Base-by-base conservation (phyloP, 2,113 vertebrate genomes). In the Xenus cinereus region DNA sequence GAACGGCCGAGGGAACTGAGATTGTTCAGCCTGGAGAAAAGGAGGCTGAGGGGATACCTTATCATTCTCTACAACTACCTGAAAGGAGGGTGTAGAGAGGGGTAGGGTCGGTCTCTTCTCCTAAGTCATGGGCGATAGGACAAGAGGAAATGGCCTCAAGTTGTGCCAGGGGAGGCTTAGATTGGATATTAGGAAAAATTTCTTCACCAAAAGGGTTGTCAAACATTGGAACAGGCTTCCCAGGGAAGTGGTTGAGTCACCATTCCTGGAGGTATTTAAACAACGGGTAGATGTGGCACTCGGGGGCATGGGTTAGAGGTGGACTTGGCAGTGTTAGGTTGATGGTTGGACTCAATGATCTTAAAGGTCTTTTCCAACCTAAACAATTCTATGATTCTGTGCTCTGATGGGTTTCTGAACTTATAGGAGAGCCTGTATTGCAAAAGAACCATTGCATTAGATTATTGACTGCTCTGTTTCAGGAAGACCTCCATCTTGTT, bases 401-500 rank as follows among this genome's bases (percentile, higher is more conserved):
- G 35, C 21, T 90, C n/a, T 77, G 35, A 75, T 33, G n/a, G 27
- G 37, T 72, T 72, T 93, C 69, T 91, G 69, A 73, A 84, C 63
- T 77, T 86, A 46, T 4, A 82, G 68, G 66, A 28, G 17, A 74
- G 22, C 10, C 46, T 59, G 41, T 33, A 24, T 87, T 96, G 68
- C 85, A 84, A 85, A 93, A 96, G 76, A 91, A 35, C n/a, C 37
- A 71, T 84, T 96, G 79, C 83, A 84, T 88, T 82, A 81, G 57
- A 74, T 82, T 93, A 88, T 46, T 54, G 51, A 87, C 89, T 88
- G 41, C 62, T 73, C 16, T 72, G 73, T 73, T 97, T 96, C 84
- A 93, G 84, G 73, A 96, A 77, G 56, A 67, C 46, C 64, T 87
- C 91, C 90, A 86, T 95, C 89, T 97, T 93, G 90, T 97, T 95